Evolutionary conservation across 2,888 invertebrate genomes (phyloP).

Genomic region (Ptychoptera contaminata): DNA sequence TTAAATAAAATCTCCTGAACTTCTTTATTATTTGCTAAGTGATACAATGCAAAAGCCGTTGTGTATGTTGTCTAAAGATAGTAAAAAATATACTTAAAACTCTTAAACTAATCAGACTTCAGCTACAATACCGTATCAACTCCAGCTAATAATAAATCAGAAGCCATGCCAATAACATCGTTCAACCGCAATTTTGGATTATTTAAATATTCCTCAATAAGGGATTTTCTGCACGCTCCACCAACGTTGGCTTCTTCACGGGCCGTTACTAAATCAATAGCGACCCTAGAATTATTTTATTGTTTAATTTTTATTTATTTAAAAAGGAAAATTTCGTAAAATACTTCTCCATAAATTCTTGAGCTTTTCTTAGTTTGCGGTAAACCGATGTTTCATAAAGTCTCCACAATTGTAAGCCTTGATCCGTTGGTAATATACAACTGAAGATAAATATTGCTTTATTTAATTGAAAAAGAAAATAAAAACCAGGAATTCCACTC

Average conservation of each 20-base stretch:
- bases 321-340: conserved; percentile 7
- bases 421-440: conserved; percentile 27
- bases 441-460: conserved; percentile 6
- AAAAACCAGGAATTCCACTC: too few relatives aligned
- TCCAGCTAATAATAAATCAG: conserved; percentile 72
- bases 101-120: neutral
- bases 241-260: conserved; percentile 15
- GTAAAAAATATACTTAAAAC: conserved; percentile 7
- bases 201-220: conserved; percentile 52
- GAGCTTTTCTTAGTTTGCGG: conserved; percentile 46
- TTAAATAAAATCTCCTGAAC: conserved; percentile 50
- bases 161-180: conserved; percentile 69
- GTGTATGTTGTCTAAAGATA: conserved; percentile 55
- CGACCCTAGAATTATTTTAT: conserved; percentile 33
- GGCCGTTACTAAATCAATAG: conserved; percentile 44
- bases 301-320: neutral
- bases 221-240: conserved; percentile 23
- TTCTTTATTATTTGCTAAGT: conserved; percentile 51
- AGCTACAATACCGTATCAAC: conserved; percentile 53
- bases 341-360: conserved; percentile 54
- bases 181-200: conserved; percentile 53
- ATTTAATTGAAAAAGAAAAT: too few relatives aligned
- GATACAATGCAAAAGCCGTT: conserved; percentile 61
- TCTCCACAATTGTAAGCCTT: conserved; percentile 41
- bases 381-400: conserved; percentile 57